These are phyloP conservation scores for Rhodinocichla rosea DNA, from an alignment of 2,113 vertebrate genomes.

Conservation along the genomic window DNA sequence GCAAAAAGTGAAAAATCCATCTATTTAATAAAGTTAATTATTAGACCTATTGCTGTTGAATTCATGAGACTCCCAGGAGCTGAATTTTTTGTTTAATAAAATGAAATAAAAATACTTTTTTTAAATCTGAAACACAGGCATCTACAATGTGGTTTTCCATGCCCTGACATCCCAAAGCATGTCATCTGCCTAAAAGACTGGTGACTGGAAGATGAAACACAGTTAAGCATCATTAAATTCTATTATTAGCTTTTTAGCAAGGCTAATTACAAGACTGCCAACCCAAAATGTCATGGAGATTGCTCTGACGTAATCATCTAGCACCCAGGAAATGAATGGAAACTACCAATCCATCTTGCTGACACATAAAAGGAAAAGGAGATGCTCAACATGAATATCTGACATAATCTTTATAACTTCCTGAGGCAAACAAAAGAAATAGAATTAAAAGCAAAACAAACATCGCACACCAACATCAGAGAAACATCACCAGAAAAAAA, in stretches of 20 bases:
- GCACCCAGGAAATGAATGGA: background rate
- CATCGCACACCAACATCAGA: background rate
- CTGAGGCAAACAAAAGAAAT: background rate
- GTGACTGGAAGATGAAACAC: background rate
- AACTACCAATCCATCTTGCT: constrained; percentile 2
- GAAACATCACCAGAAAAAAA: background rate
- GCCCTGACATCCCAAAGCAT: background rate
- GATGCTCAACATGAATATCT: background rate
- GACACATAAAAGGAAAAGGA: background rate
- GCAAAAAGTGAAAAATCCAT: background rate
- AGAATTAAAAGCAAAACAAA: background rate
- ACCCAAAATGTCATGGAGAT: background rate
- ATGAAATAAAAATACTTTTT: background rate
- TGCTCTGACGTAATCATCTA: background rate
- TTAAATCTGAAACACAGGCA: background rate
- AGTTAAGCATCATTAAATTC: background rate
- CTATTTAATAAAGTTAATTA: background rate
- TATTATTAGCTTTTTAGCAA: background rate
- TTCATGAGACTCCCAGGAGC: background rate
- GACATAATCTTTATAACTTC: background rate
- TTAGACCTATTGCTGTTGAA: background rate
- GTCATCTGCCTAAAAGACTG: background rate
- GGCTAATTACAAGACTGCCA: background rate
- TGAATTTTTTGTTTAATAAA: background rate
- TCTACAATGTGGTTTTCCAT: background rate